Percentiles rank a stretch among this genome's conserved stretches.
These are phyloP conservation scores for Aquatica leii DNA, from an alignment of 2,888 invertebrate species.

Conservation along the genomic window DNA sequence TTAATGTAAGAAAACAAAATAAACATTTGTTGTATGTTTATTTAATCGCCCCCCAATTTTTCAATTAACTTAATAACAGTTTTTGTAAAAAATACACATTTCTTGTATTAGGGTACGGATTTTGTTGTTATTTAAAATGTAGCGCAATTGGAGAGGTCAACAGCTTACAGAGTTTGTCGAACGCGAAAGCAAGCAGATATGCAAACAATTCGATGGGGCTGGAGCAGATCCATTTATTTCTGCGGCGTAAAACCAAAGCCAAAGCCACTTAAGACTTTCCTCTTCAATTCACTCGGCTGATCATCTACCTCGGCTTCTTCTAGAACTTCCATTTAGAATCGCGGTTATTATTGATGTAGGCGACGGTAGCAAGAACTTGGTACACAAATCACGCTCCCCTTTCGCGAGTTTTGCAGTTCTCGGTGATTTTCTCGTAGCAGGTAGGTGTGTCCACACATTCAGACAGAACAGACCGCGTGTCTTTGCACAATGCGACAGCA, in stretches of 20 bases:
- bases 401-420: conserved; percentile 37
- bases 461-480: conserved; percentile 43
- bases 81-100: too few relatives aligned
- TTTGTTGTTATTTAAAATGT: conserved; percentile 17
- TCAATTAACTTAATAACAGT: too few relatives aligned
- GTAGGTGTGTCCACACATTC: conserved; percentile 50
- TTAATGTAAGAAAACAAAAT: too few relatives aligned
- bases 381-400: conserved; percentile 50
- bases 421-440: conserved; percentile 39
- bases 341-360: conserved; percentile 47
- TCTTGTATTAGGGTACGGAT: too few relatives aligned
- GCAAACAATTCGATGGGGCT: conserved; percentile 49
- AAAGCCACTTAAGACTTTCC: conserved; percentile 56
- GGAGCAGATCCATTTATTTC: conserved; percentile 49
- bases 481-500: conserved; percentile 49
- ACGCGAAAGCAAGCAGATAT: conserved; percentile 36
- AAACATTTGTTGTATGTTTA: too few relatives aligned
- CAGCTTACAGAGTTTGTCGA: conserved; percentile 32
- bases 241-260: conserved; percentile 53
- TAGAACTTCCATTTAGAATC: conserved; percentile 40
- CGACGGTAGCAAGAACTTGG: conserved; percentile 46
- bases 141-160: conserved; percentile 32
- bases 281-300: conserved; percentile 52
- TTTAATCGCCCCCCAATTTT: too few relatives aligned
- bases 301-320: conserved; percentile 45